Percentiles rank a stretch among this genome's conserved stretches.
phyloP scores from a whole-genome alignment of 2,888 invertebrate species.

The Augochlorella aurata region DNA sequence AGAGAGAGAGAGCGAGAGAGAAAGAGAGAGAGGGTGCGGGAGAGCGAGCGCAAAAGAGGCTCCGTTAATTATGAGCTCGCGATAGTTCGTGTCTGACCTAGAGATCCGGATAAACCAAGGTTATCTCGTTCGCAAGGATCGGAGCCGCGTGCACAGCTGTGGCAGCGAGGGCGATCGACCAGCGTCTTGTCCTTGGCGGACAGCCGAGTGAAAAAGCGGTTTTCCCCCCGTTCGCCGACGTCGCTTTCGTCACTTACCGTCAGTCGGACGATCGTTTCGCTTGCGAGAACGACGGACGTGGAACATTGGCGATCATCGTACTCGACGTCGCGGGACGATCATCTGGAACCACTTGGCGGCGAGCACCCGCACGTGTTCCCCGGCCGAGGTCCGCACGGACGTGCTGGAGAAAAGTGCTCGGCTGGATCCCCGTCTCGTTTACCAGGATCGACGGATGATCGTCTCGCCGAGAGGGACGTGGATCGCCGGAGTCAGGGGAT shows the following conservation, averaged over 20 bases:
- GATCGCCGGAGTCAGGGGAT: no score
- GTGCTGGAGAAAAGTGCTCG: background rate
- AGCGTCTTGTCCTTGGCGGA: conserved; percentile 47
- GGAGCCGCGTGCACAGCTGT: background rate
- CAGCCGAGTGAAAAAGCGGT: background rate
- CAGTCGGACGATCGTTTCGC: conserved; percentile 34
- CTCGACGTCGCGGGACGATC: background rate
- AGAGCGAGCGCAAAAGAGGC: background rate
- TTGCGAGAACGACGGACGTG: background rate
- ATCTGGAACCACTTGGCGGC: conserved; percentile 34
- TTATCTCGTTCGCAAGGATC: conserved; percentile 45
- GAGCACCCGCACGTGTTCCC: conserved; percentile 24
- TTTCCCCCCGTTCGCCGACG: no score
- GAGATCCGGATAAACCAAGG: conserved; percentile 39
- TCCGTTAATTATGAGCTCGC: conserved; percentile 25
- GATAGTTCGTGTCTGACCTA: conserved; percentile 32
- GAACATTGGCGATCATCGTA: background rate
- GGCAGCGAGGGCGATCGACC: conserved; percentile 38
- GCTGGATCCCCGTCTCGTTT: background rate
- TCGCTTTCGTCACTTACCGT: conserved; percentile 41
- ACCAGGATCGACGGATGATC: background rate
- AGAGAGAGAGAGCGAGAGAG: background rate
- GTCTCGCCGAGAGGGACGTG: no score
- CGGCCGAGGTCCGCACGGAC: background rate
- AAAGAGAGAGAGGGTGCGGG: background rate